Evolutionary conservation across 2,113 vertebrate genomes (phyloP).

Genomic region (Megaceryle torquata): DNA sequence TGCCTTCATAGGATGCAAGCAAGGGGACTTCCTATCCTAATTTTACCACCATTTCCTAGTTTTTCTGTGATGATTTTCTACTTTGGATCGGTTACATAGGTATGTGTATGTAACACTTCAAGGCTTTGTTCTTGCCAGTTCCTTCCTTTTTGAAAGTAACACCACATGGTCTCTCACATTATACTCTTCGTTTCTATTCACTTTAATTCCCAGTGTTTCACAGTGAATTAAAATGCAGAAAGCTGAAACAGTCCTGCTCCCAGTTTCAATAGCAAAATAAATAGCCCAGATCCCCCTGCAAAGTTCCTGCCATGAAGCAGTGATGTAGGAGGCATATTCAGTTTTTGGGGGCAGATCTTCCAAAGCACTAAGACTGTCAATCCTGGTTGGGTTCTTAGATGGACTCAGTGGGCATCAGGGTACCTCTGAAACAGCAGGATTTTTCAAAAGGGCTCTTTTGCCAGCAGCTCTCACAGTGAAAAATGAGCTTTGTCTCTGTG

Average conservation of each 20-base stretch:
- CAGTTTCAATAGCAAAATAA: background rate
- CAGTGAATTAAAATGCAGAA: background rate
- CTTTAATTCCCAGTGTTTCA: background rate
- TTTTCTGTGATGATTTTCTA: background rate
- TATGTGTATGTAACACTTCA: background rate
- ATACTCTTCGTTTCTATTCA: background rate
- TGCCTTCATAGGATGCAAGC: background rate
- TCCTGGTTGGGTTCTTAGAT: background rate
- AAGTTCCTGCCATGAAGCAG: background rate
- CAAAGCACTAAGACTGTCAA: background rate
- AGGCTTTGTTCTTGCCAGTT: constrained; percentile 4
- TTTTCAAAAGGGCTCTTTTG: background rate
- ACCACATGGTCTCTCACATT: background rate
- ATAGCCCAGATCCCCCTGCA: background rate
- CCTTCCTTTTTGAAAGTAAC: background rate
- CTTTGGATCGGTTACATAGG: background rate
- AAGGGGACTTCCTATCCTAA: background rate
- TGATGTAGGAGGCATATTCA: background rate
- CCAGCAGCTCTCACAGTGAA: background rate
- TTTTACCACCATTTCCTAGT: background rate
- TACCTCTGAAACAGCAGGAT: background rate
- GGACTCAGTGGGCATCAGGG: background rate
- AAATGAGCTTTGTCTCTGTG: background rate
- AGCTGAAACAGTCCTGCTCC: background rate
- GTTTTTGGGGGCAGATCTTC: background rate